Evolutionary conservation across 2,113 vertebrate genomes (phyloP), one percentile per base, ranked within the genome.

Genomic region (Actenoides hombroni): DNA sequence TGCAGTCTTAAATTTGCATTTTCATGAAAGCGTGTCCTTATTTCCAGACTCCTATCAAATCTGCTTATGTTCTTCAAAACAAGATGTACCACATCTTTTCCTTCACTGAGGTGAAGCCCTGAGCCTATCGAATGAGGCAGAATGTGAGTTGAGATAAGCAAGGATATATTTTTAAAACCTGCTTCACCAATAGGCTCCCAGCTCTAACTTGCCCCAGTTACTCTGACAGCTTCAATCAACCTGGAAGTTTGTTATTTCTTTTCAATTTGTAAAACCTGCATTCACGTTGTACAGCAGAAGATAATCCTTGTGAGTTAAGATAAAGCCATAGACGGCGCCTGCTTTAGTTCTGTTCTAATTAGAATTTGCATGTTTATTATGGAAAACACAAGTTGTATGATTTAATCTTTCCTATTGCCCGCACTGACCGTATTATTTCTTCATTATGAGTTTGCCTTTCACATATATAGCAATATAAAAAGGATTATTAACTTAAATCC

Each of bases 401-500:
- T 78, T 84, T 71, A 86, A 88, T 92, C 61, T 92, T 83, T 84
- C 61, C 20, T 81, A 82, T 68, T 82, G 83, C 77, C 86, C 82
- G 73, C 16, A 42, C 17, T 61, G 53, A 57, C 74, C 63, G 33
- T 89, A 82, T 94, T 94, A 84, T 75, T 93, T 90, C 82, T 92
- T 56, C 65, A 83, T 92, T 93, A 57, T 86, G 94, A 93, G 69
- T 78, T 92, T 92, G 56, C 8, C 19, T 92, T 91, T 92, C 80
- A 86, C 75, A 84, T 61, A 65, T 69, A 90, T 44, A 82, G 63
- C 28, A 85, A 82, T 92, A 86, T 84, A 91, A 92, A 96, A 95
- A 84, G 65, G 83, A 96, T 94, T 96, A 88, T 93, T 96, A 96
- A 88, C 88, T 94, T 74, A 93, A 95, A 93, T 93, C 77, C 53